These are phyloP conservation scores for Standfussiana lucernea DNA, from an alignment of 2,888 invertebrate species.

Conservation along the genomic window DNA sequence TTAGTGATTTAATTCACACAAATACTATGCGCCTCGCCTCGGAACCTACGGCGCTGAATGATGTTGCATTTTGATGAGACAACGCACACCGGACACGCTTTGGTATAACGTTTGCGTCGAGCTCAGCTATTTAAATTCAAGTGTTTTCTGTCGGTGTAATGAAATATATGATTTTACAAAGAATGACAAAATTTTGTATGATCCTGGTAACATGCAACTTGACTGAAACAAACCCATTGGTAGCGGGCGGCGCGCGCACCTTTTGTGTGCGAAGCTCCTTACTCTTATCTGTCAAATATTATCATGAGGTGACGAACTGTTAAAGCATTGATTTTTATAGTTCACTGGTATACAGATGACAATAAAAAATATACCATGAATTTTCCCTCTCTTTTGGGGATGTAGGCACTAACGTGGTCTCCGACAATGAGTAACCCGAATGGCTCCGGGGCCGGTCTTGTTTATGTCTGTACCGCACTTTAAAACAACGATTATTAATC, in stretches of 20 bases:
- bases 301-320: constrained; percentile 45
- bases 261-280: constrained; percentile 31
- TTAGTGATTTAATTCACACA: neutral
- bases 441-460: neutral
- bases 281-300: constrained; percentile 45
- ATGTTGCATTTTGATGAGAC: neutral
- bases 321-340: constrained; percentile 36
- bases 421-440: neutral
- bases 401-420: neutral
- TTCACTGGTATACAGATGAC: neutral
- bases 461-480: neutral
- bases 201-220: neutral
- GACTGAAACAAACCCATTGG: neutral
- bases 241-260: too few relatives aligned
- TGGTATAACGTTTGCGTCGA: too few relatives aligned
- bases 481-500: neutral
- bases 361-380: constrained; percentile 1
- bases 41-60: neutral
- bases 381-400: neutral
- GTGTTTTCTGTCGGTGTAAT: neutral
- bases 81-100: neutral
- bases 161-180: neutral
- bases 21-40: neutral
- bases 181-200: neutral
- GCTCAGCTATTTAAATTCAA: neutral